Conservation (phyloP, 2,113 vertebrate genomes). For the Dinomys branickii region DNA sequence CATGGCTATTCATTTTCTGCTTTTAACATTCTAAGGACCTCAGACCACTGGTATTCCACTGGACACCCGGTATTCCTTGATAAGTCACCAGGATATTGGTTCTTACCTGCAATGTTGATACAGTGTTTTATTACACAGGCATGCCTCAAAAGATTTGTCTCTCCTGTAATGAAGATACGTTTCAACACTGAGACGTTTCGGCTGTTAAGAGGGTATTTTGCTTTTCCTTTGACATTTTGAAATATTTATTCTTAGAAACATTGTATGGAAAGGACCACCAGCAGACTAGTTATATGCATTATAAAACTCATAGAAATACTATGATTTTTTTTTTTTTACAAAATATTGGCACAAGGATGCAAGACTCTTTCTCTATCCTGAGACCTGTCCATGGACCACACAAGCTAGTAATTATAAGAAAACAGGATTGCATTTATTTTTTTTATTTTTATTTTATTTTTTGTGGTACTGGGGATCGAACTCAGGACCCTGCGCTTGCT, state of each 20-base stretch:
- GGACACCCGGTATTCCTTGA: constrained; percentile 68
- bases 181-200: constrained; percentile 78
- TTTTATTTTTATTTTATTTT: no score
- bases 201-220: constrained; percentile 71
- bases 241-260: constrained; percentile 68
- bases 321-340: not conserved
- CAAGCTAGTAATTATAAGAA: constrained; percentile 26
- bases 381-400: not conserved
- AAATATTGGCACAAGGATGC: constrained; percentile 6
- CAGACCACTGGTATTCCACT: constrained; percentile 69
- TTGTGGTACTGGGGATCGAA: no score
- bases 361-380: not conserved
- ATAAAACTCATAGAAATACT: constrained; percentile 45
- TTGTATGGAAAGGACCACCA: constrained; percentile 56
- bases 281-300: constrained; percentile 50
- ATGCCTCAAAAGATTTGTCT: constrained; percentile 72
- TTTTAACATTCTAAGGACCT: constrained; percentile 77
- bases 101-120: constrained; percentile 64
- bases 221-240: constrained; percentile 70
- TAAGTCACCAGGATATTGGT: constrained; percentile 69
- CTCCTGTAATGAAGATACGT: constrained; percentile 75
- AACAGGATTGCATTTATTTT: not conserved
- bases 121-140: constrained; percentile 75
- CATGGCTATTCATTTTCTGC: constrained; percentile 81
- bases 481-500: no score